Conservation (phyloP, 2,888 invertebrate genomes). For the Caprella mutica region DNA sequence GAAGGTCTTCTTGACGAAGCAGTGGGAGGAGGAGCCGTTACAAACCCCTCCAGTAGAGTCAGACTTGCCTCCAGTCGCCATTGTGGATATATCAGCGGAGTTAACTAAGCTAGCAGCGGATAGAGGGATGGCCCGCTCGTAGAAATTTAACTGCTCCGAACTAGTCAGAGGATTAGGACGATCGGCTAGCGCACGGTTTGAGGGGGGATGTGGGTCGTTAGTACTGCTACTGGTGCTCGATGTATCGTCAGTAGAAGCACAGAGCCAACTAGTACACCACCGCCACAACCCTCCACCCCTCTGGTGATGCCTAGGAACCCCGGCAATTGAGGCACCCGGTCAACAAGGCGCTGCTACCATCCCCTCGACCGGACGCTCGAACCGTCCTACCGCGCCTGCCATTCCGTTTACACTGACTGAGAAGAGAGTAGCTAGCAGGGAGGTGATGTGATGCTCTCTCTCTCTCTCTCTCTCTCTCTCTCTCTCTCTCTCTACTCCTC, state of each 20-base stretch:
- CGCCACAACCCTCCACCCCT: conserved; percentile 6
- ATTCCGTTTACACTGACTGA: conserved; percentile 4
- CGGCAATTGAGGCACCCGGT: conserved; percentile 6
- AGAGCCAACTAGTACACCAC: conserved; percentile 9
- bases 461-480: no score
- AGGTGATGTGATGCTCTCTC: not conserved
- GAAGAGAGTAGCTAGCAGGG: not conserved
- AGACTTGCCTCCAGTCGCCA: not conserved
- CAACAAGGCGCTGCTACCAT: conserved; percentile 9
- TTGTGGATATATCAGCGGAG: not conserved
- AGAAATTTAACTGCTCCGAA: no score
- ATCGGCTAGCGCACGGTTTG: no score
- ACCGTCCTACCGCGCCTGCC: conserved; percentile 10
- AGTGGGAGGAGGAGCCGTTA: conserved; percentile 57
- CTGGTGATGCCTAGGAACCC: conserved; percentile 8
- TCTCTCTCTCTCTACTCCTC: not conserved
- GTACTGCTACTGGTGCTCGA: conserved; percentile 9
- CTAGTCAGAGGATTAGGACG: no score
- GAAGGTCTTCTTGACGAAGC: conserved; percentile 99
- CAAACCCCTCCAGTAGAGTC: conserved; percentile 35
- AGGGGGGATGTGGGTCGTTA: not conserved
- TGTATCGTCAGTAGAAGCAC: conserved; percentile 7
- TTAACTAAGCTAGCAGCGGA: not conserved
- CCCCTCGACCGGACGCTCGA: conserved; percentile 11
- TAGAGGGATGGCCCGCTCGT: no score